phyloP scores from a whole-genome alignment of 2,888 invertebrate genomes.

The Phyllotreta striolata region DNA sequence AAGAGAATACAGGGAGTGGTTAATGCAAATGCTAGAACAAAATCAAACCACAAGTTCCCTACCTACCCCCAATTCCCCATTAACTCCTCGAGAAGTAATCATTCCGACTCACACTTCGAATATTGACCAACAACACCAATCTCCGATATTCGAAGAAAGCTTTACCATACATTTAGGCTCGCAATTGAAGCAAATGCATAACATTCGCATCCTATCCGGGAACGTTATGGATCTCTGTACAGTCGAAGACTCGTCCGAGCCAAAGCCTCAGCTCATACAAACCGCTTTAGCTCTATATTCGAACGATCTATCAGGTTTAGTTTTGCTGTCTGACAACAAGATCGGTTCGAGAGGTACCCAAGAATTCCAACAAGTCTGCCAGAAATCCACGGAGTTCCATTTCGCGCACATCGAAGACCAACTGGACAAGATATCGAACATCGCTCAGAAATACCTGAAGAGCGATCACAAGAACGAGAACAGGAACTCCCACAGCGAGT shows the following conservation, averaged over 20 bases:
- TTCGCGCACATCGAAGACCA: constrained; percentile 88
- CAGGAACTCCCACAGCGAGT: constrained; percentile 61
- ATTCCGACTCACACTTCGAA: constrained; percentile 38
- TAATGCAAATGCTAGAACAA: constrained; percentile 81
- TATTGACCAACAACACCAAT: constrained; percentile 43
- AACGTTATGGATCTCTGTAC: constrained; percentile 83
- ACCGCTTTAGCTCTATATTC: constrained; percentile 95
- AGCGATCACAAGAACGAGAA: constrained; percentile 43
- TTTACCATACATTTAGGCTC: constrained; percentile 98
- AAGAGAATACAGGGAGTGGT: constrained; percentile 88
- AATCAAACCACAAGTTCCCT: constrained; percentile 68
- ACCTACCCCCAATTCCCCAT: constrained; percentile 65
- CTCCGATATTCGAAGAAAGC: constrained; percentile 80
- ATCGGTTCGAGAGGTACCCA: constrained; percentile 58
- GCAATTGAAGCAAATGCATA: constrained; percentile 98
- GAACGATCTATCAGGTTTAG: constrained; percentile 85
- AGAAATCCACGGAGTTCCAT: constrained; percentile 92
- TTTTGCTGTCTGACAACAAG: constrained; percentile 76
- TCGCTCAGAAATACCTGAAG: constrained; percentile 52
- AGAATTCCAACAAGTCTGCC: constrained; percentile 75
- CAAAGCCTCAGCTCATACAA: constrained; percentile 83
- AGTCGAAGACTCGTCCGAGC: constrained; percentile 63
- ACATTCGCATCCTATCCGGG: constrained; percentile 89
- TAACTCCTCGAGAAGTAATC: constrained; percentile 53
- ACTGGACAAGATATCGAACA: constrained; percentile 71